Conservation (phyloP, 2,113 vertebrate species). For the Trachemys scripta region DNA sequence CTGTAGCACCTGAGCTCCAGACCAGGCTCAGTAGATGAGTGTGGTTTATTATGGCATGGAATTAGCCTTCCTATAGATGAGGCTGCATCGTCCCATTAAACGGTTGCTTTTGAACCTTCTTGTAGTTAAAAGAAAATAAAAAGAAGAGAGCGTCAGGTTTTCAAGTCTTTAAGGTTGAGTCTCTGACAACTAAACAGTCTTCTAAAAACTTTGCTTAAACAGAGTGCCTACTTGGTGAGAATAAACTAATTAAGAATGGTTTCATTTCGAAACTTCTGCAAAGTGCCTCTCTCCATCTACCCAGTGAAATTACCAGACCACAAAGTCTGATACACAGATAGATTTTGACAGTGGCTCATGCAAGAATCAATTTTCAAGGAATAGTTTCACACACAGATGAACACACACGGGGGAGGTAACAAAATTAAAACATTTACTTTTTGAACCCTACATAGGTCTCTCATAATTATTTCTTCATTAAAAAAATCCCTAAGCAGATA, state of each 20-base stretch:
- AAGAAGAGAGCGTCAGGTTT: not conserved
- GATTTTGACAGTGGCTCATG: not conserved
- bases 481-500: not conserved
- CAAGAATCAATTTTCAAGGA: not conserved
- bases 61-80: not conserved
- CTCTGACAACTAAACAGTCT: not conserved
- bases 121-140: not conserved
- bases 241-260: not conserved
- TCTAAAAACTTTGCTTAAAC: not conserved
- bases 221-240: not conserved
- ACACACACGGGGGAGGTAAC: not conserved
- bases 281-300: not conserved
- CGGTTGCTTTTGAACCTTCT: not conserved
- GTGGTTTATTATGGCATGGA: not conserved
- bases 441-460: not conserved
- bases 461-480: not conserved
- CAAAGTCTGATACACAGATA: not conserved
- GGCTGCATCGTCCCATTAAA: not conserved
- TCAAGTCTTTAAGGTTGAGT: not conserved
- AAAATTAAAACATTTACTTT: not conserved
- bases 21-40: not conserved
- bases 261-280: not conserved
- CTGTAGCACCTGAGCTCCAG: fast-evolving
- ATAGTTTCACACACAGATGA: not conserved
- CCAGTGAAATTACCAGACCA: not conserved